Conservation (phyloP, 2,888 invertebrate genomes). For the Tetragonisca angustula region DNA sequence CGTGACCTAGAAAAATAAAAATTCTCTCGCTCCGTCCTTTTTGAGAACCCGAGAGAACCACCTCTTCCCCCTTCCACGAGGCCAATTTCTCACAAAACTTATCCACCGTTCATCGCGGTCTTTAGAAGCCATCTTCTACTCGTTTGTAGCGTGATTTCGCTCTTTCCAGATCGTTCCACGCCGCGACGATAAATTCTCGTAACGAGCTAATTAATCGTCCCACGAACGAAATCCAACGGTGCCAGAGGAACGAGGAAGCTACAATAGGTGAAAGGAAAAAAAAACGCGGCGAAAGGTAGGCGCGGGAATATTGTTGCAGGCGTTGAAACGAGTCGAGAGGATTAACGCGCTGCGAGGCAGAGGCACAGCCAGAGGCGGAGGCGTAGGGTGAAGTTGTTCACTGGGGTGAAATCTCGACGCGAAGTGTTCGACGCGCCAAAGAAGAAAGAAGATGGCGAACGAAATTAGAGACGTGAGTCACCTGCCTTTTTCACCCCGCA, state of each 20-base stretch:
- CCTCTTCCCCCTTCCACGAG: too few species aligned
- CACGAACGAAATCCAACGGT: background rate
- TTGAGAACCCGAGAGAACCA: too few species aligned
- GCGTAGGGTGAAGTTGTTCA: slow-evolving; percentile 36
- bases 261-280: background rate
- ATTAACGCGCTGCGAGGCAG: slow-evolving; percentile 21
- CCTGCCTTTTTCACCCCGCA: background rate
- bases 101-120: background rate
- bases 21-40: too few species aligned
- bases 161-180: too few species aligned
- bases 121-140: background rate
- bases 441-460: background rate
- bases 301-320: slow-evolving; percentile 21
- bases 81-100: background rate
- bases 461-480: slow-evolving; percentile 1
- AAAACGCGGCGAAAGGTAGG: background rate
- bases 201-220: slow-evolving; percentile 34
- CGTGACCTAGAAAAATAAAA: too few species aligned
- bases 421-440: background rate
- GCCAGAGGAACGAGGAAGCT: background rate
- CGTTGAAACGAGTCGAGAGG: slow-evolving; percentile 21
- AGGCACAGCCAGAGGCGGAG: background rate
- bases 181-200: slow-evolving; percentile 8
- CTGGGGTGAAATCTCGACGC: slow-evolving; percentile 28
- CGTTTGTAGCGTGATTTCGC: background rate